Base-by-base conservation (phyloP, 1,140 invertebrate genomes). In the Drosophila neocordata region DNA sequence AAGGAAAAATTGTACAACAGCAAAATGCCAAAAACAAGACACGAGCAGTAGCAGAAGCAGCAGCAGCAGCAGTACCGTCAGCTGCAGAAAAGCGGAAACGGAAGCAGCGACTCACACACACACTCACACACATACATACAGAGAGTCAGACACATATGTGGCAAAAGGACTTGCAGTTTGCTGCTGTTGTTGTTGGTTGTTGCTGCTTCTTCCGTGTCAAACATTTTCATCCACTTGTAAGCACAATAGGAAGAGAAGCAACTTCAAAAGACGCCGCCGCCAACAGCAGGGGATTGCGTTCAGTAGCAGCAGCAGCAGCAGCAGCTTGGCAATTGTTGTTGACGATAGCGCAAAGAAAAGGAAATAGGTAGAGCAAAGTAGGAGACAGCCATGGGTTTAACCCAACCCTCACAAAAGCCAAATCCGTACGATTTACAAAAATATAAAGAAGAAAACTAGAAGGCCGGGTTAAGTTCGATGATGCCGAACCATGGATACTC, bases 221-320 rank as follows among this genome's bases (percentile, higher is more conserved):
- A 87, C 78, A 87, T 87, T 87, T 82, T 87, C 78, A 87, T 87
- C 83, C 82, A 87, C 83, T 87, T 87, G 82, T 87, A 72, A 79
- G 79, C 78, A 87, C 82, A 79, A 81, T 87, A 67, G 64, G 63
- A 63, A 60, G 57, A 38, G 62, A 57, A 34, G 41, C 15, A 55
- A 72, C 78, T 68, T 87, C 78, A 87, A 87, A 87, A 69, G 82
- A 78, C 69, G 68, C 70, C 74, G 68, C 70, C 74, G 62, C 77
- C 71, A 70, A 53, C n/a, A 64, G 38, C 34, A 68, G 44, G 27
- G 44, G 27, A 31, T 31, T 31, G 27, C 27, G 4, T 31, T 31
- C 58, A 18, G 52, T 60, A 18, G 20, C 27, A 44, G 35, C 44
- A 35, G 68, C 48, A 68, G 75, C 68, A 58, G 44, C 44, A 65